Conservation (phyloP, 1,140 invertebrate species). For the Olivierus martensii region DNA sequence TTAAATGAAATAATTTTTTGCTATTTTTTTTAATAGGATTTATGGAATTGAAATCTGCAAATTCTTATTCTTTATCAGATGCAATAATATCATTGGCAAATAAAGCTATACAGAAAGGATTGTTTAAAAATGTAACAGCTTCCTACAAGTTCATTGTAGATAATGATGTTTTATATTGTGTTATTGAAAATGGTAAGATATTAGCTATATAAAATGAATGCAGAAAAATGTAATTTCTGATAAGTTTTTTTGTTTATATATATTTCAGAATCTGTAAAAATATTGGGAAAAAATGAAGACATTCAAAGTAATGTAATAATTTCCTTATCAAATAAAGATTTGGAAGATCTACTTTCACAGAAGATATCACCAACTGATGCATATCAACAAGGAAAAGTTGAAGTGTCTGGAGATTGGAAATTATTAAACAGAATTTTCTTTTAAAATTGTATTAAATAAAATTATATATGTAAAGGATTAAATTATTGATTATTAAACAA, state of each 20-base stretch:
- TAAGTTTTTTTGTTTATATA: no score
- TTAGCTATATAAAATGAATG: no score
- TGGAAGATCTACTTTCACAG: constrained; percentile 2
- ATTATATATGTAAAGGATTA: no score
- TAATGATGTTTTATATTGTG: not conserved
- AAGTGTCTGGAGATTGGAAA: constrained; percentile 11
- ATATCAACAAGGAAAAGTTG: constrained; percentile 13
- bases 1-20: no score
- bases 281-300: not conserved
- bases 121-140: no score
- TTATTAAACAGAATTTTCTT: not conserved
- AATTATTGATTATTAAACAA: no score
- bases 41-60: not conserved
- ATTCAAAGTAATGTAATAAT: not conserved
- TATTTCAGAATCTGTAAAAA: constrained; percentile 2
- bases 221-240: no score
- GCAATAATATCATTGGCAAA: no score
- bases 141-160: not conserved
- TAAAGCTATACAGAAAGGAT: no score
- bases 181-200: not conserved
- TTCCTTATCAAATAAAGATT: not conserved
- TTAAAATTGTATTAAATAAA: not conserved
- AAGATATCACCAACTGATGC: constrained; percentile 8
- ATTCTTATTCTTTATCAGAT: no score
- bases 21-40: not conserved